Percentiles rank a stretch among this genome's conserved stretches.
Conservation (phyloP, 1,140 invertebrate genomes). For the Eueides isabella region DNA sequence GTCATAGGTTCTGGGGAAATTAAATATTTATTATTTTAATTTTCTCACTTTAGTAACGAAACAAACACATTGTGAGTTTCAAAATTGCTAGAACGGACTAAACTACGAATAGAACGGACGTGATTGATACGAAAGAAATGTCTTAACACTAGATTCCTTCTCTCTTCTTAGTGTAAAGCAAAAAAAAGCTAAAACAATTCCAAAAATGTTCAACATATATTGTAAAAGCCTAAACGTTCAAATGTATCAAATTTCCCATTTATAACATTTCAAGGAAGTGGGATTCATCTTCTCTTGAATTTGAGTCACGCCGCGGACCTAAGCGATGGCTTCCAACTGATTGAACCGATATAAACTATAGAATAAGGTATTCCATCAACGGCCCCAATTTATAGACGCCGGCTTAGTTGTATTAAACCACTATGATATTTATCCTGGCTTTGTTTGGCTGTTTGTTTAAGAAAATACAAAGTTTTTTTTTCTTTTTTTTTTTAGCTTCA, state of each 20-base stretch:
- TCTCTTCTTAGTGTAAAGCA: too few species aligned
- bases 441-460: neutral
- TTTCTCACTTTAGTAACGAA: too few species aligned
- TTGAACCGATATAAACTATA: slow-evolving; percentile 15
- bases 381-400: slow-evolving; percentile 6
- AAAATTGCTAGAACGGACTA: too few species aligned
- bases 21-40: too few species aligned
- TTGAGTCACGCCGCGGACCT: slow-evolving; percentile 17
- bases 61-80: too few species aligned
- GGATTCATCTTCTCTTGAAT: slow-evolving; percentile 9
- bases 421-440: neutral
- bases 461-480: neutral
- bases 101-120: too few species aligned
- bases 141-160: too few species aligned
- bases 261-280: neutral
- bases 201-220: neutral
- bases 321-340: slow-evolving; percentile 15
- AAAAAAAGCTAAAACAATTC: too few species aligned
- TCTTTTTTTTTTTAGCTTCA: neutral
- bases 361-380: slow-evolving; percentile 22
- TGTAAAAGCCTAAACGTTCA: neutral
- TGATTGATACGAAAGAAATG: too few species aligned
- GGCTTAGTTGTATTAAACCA: neutral
- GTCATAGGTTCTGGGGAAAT: too few species aligned
- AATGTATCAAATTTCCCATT: neutral